Percentiles rank a stretch among this genome's conserved stretches.
Evolutionary conservation across 2,888 invertebrate species (phyloP).

Genomic region (Pseudeuparius sepicola): DNA sequence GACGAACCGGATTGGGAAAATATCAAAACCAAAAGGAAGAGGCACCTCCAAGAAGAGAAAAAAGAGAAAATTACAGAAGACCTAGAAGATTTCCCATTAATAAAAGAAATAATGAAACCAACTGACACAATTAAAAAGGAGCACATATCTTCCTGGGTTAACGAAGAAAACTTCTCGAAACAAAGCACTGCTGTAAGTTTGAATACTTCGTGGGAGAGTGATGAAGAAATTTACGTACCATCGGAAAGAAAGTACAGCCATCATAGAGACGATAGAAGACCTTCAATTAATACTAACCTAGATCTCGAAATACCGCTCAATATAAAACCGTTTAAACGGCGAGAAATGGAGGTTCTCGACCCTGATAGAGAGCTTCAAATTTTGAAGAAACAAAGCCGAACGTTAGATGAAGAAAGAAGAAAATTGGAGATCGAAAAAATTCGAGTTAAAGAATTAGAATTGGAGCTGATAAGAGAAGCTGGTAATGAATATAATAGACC

Average conservation of each 20-base stretch:
- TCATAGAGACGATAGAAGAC: slow-evolving; percentile 4
- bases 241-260: slow-evolving; percentile 15
- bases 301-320: slow-evolving; percentile 29
- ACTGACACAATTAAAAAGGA: too few relatives aligned
- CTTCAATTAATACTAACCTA: slow-evolving; percentile 3
- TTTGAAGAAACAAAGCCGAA: slow-evolving; percentile 15
- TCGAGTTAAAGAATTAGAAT: slow-evolving; percentile 22
- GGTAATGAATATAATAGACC: too few relatives aligned
- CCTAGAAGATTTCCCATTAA: too few relatives aligned
- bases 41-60: too few relatives aligned
- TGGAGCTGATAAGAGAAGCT: slow-evolving; percentile 12
- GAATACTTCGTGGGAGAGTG: slow-evolving; percentile 31
- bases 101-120: too few relatives aligned
- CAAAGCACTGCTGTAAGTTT: too few relatives aligned
- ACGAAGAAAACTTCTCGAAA: too few relatives aligned
- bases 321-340: slow-evolving; percentile 24
- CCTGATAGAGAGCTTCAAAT: slow-evolving; percentile 20
- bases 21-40: slow-evolving; percentile 15
- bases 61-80: too few relatives aligned
- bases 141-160: too few relatives aligned
- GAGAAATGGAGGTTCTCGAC: slow-evolving; percentile 19
- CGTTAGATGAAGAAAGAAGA: slow-evolving; percentile 21
- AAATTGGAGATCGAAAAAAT: slow-evolving; percentile 24
- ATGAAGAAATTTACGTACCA: slow-evolving; percentile 29
- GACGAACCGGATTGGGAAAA: too few relatives aligned